Percentiles rank a stretch among this genome's conserved stretches.
These are phyloP conservation scores for Chymomyza costata DNA, from an alignment of 1,140 invertebrate genomes.

Conservation along the genomic window DNA sequence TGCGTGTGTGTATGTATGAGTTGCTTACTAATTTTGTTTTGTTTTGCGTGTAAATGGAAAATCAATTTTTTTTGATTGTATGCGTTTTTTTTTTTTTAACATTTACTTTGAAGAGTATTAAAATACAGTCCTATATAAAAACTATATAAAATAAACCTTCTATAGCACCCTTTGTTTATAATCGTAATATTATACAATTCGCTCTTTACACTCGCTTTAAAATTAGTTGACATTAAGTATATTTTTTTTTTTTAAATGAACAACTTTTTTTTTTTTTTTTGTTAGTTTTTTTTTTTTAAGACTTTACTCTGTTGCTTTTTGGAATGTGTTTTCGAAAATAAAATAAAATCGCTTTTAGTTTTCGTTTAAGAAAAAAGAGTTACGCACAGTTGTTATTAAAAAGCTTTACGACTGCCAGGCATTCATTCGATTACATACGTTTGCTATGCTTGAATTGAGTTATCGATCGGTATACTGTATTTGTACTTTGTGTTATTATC, in stretches of 20 bases:
- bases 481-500: conserved; percentile 57
- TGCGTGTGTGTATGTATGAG: conserved; percentile 29
- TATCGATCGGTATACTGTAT: conserved; percentile 46
- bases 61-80: too few species aligned
- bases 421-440: too few species aligned
- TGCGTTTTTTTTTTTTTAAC: conserved; percentile 51
- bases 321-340: conserved; percentile 70
- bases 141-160: conserved; percentile 74
- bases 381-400: conserved; percentile 15
- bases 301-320: conserved; percentile 70
- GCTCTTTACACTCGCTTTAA: not conserved
- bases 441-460: conserved; percentile 3
- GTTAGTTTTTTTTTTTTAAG: conserved; percentile 45
- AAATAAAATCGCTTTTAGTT: conserved; percentile 42
- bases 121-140: conserved; percentile 56
- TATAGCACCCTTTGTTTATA: conserved; percentile 75
- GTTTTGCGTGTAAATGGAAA: conserved; percentile 51
- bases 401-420: too few species aligned
- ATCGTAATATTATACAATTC: conserved; percentile 50
- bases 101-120: conserved; percentile 49
- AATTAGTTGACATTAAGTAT: conserved; percentile 2
- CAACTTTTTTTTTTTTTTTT: conserved; percentile 39
- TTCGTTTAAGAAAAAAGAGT: conserved; percentile 11
- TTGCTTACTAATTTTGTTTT: conserved; percentile 67
- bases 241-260: conserved; percentile 22